Base-by-base conservation (phyloP, 2,888 invertebrate species). In the Zygothrica quintamaculata region DNA sequence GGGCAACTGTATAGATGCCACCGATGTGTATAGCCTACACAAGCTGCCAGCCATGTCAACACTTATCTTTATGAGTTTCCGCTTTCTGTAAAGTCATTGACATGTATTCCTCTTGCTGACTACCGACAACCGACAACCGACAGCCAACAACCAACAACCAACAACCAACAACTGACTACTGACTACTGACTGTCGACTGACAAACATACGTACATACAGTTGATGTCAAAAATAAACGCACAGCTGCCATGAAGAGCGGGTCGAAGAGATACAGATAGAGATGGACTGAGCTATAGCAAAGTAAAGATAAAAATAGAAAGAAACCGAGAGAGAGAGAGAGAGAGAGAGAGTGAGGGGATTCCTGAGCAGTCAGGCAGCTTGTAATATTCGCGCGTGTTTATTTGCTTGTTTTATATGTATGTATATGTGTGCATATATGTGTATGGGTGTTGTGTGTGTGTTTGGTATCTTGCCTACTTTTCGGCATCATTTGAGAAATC, bases 61-160 rank as follows among this genome's bases (percentile, higher is more conserved):
- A 87, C 88, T 88, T 89, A 88, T 89, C 85, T 88, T 88, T 89
- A 88, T 88, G 88, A 85, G 89, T 89, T 88, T 88, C 88, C 88
- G 88, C 89, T 88, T 88, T 88, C 88, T 89, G 78, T 84, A 88
- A 88, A 84, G 88, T 88, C 88, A 89, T 88, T 89, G 89, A 88
- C 88, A 88, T 85, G 86, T 73, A 82, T 87, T 80, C 66, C 81
- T 75, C 44, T 64, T 46, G 56, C 58, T 29, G 57, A 40, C 51
- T 61, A 60, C 55, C 47, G 42, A 33, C 8, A 33, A n/a, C n/a
- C 8, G 11, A 33, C 34, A 58, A 60, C 53, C 46, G 40, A 39
- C 64, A 43, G 58, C 55, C 25, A 53, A 40, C 51, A 6, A 8
- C 8, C 26, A 8, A 26, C 26, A 6, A 8, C 8, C 26, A 8